Percentiles rank a stretch among this genome's conserved stretches.
Evolutionary conservation across 2,888 invertebrate genomes (phyloP).

Genomic region (Tridacna crocea): DNA sequence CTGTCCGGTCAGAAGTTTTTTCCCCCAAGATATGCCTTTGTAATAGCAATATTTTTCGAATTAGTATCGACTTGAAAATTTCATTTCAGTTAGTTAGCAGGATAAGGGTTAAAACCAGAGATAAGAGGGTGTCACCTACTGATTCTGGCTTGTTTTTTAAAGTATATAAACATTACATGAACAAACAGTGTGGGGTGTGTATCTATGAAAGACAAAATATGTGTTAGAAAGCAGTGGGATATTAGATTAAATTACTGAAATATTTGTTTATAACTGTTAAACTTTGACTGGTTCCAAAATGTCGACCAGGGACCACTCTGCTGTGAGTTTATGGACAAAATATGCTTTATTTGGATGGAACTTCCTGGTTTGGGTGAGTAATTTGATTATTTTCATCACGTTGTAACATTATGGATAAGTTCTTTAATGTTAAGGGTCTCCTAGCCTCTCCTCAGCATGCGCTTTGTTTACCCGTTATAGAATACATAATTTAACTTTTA

Average conservation of each 20-base stretch:
- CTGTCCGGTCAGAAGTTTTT: no score
- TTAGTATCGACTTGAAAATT: no score
- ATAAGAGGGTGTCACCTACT: not conserved
- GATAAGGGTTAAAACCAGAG: no score
- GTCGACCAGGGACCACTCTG: constrained; percentile 54
- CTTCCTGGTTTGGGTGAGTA: constrained; percentile 72
- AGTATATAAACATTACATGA: not conserved
- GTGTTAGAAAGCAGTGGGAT: not conserved
- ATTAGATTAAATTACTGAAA: not conserved
- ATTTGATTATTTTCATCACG: not conserved
- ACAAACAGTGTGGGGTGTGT: not conserved
- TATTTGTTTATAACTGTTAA: not conserved
- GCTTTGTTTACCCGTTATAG: no score
- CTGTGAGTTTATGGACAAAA: constrained; percentile 68
- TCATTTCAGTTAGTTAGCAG: no score
- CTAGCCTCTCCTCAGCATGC: not conserved
- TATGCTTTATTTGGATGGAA: constrained; percentile 73
- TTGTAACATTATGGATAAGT: not conserved
- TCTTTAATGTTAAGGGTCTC: not conserved
- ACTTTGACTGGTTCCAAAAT: constrained; percentile 11
- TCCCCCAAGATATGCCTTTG: no score
- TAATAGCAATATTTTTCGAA: no score
- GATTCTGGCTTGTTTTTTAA: not conserved
- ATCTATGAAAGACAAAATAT: not conserved
- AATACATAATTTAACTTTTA: no score